A percentile compares a stretch with the other conserved stretches of the same genome.
These are phyloP conservation scores for Allolobophora icterica DNA, from an alignment of 2,888 invertebrate species.

Conservation along the genomic window DNA sequence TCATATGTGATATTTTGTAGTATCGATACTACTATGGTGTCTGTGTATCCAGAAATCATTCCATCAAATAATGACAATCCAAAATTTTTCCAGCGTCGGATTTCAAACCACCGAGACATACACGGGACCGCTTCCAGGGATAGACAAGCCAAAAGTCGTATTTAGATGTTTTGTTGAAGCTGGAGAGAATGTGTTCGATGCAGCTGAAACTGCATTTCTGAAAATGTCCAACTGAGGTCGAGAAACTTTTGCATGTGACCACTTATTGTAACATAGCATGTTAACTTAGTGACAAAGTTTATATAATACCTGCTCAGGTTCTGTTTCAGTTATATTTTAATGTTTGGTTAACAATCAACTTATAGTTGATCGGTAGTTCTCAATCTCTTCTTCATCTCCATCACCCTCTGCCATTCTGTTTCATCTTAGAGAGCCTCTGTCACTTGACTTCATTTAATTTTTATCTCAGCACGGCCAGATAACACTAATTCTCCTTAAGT, in stretches of 20 bases:
- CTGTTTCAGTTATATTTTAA: not conserved
- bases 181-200: not conserved
- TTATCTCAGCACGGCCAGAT: not conserved
- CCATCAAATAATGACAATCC: not conserved
- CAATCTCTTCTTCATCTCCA: no score
- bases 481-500: not conserved
- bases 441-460: not conserved
- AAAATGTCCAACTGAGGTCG: not conserved
- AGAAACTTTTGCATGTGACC: not conserved
- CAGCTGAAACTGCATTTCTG: not conserved
- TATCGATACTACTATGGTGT: not conserved
- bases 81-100: not conserved
- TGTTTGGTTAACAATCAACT: not conserved
- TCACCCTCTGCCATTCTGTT: not conserved
- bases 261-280: not conserved
- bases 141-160: not conserved
- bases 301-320: conserved; percentile 2
- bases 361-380: not conserved
- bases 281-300: not conserved
- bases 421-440: not conserved
- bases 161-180: not conserved
- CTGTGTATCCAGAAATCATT: not conserved
- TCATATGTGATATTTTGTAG: not conserved
- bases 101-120: not conserved
- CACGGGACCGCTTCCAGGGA: not conserved